phyloP scores from a whole-genome alignment of 2,888 invertebrate genomes.

The Hymenopus coronatus region DNA sequence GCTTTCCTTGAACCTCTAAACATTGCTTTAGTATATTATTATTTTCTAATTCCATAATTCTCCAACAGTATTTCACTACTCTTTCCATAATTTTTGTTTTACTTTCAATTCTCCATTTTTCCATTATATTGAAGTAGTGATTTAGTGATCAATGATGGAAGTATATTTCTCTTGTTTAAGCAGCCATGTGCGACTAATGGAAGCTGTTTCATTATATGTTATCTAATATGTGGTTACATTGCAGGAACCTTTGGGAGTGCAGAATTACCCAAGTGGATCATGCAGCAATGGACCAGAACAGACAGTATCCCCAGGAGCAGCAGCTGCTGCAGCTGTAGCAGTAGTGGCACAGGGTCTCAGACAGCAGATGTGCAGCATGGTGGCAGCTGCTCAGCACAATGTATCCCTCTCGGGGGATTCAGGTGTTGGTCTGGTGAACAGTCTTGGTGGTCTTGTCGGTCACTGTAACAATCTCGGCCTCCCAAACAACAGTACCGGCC shows the following conservation, averaged over 20 bases:
- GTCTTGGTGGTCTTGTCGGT: slow-evolving; percentile 25
- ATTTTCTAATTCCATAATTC: too few relatives aligned
- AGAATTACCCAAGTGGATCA: slow-evolving; percentile 51
- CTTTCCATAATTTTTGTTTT: too few relatives aligned
- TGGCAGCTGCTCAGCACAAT: slow-evolving; percentile 59
- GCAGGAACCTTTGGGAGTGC: slow-evolving; percentile 42
- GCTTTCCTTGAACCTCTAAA: too few relatives aligned
- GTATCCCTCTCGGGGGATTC: slow-evolving; percentile 40
- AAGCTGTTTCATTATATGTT: too few relatives aligned
- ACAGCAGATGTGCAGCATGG: slow-evolving; percentile 84
- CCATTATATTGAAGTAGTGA: too few relatives aligned
- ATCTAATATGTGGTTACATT: neutral
- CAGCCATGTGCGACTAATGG: too few relatives aligned
- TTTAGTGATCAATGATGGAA: too few relatives aligned
- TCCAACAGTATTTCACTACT: too few relatives aligned
- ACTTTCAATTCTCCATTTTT: too few relatives aligned
- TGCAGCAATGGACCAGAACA: slow-evolving; percentile 56
- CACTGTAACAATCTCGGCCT: slow-evolving; percentile 27
- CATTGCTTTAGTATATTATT: too few relatives aligned
- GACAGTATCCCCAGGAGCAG: slow-evolving; percentile 65
- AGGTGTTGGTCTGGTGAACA: slow-evolving; percentile 51
- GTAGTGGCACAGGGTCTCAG: slow-evolving; percentile 82
- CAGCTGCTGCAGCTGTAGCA: slow-evolving; percentile 68
- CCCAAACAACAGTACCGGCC: slow-evolving; percentile 27
- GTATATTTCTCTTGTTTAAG: too few relatives aligned